Base-by-base conservation (phyloP, 2,797 vertebrate genomes). In the Sebastes trivittatus region DNA sequence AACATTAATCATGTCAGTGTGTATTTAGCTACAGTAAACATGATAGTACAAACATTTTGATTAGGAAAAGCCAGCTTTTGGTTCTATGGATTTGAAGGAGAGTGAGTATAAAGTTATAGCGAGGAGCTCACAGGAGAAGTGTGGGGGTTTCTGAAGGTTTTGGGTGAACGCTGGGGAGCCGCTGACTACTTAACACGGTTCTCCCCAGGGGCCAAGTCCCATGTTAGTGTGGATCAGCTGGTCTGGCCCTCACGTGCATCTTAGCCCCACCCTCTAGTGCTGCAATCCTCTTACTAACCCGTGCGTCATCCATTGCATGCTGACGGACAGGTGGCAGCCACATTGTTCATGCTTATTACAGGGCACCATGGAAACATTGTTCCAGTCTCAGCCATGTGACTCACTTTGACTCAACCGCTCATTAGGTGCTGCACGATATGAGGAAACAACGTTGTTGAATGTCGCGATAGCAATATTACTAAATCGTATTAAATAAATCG, bases 251-350 rank as follows among this genome's bases (percentile, higher is more conserved):
- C 90, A 84, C 76, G 56, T 90, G 77, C 66, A 25, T 68, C 75
- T 58, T 49, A 66, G 74, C 72, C 8, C 69, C 77, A 22, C 70
- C 78, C 77, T 61, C 23, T 67, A 23, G 27, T n/a, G 52, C 65
- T 55, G 60, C 88, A 92, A 93, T 93, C 93, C 90, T 93, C 91
- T 94, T 93, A 93, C 58, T 80, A 77, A 67, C 72, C 49, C 11
- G 10, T 56, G 75, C n/a, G 29, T 84, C 75, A 86, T 67, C 77
- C 52, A 2, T n/a, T 64, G 59, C 67, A 49, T 60, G 79, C 77
- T 82, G 61, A 38, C 74, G 25, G 20, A 82, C 90, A 92, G 89
- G 92, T 91, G 92, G 82, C 77, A 64, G 73, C 67, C 83, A 77
- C 84, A 83, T 83, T 83, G 80, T 79, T 77, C 54, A 30, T 82